Evolutionary conservation across 2,888 invertebrate species (phyloP).

Genomic region (Tenthredo scrophulariae): DNA sequence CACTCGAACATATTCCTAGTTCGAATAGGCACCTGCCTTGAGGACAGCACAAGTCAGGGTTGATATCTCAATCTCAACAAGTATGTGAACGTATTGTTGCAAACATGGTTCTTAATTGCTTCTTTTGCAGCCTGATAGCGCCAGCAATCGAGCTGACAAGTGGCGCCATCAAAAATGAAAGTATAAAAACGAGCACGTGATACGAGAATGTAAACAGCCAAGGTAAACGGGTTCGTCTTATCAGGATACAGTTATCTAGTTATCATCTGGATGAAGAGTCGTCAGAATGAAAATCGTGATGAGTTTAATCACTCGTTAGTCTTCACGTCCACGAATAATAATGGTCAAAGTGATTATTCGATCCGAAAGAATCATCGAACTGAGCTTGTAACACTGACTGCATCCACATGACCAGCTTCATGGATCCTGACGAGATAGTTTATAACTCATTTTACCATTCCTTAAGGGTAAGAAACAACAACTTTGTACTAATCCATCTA

Average conservation of each 20-base stretch:
- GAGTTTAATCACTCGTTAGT: not conserved
- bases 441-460: slow-evolving; percentile 45
- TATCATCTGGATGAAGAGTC: not conserved
- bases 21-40: too few species aligned
- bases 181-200: slow-evolving; percentile 28
- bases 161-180: slow-evolving; percentile 9
- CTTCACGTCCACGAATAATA: not conserved
- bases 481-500: not conserved
- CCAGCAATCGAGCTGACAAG: not conserved
- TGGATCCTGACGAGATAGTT: slow-evolving; percentile 48
- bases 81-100: not conserved
- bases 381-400: not conserved
- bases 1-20: too few species aligned
- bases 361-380: not conserved
- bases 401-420: not conserved
- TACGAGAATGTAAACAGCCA: slow-evolving; percentile 22
- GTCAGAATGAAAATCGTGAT: not conserved
- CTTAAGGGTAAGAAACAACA: slow-evolving; percentile 30
- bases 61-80: not conserved
- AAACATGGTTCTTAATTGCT: not conserved
- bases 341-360: not conserved
- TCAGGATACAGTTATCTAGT: not conserved
- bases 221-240: not conserved
- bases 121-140: not conserved
- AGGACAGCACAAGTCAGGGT: too few species aligned